Evolutionary conservation across 2,797 vertebrate genomes (phyloP), one percentile per base, ranked within the genome.

Genomic region (Ctenopoma kingsleyae): DNA sequence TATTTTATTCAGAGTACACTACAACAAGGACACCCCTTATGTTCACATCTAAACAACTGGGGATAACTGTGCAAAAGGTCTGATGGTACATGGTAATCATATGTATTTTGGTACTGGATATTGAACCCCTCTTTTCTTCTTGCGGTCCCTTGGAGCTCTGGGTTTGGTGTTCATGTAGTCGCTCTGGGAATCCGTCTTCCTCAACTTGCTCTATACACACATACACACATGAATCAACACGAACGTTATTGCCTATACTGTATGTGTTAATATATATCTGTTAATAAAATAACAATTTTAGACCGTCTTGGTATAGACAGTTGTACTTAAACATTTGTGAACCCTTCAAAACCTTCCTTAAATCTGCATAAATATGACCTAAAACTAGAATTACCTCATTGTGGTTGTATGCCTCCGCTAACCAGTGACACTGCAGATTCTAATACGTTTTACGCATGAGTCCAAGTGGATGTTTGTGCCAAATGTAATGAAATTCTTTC

Each of bases 111-210:
- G 81, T 8, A 68, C 25, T 0, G 86, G 88, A 13, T 85, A 90
- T 51, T 85, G 82, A 32, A 92, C 23, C 1, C 89, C 83, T 41
- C 69, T 81, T 3, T 85, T 89, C 64, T 62, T 93, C 62, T 41
- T 71, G 53, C 46, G 78, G 2, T 63, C 76, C 51, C 65, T 59
- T 1, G 72, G 9, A 0, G 68, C 55, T 62, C 54, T 78, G n/a
- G 91, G 90, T 67, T 88, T 93, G 82, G 92, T 91, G 81, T 94
- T 95, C 3, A 93, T 90, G 81, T 94, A 94, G 66, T 92, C 91
- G 0, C 67, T 89, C 23, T 92, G 76, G 19, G n/a, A 50, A 0
- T 91, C 84, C 0, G 6, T 19, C 38, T 3, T 57, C 25, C 32
- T 82, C 43, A 82, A 4, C 60, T 80, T 89, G 17, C 48, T 9